Evolutionary conservation across 2,113 vertebrate genomes (phyloP), one percentile per base, ranked within the genome.

Genomic region (Hemicordylus capensis): DNA sequence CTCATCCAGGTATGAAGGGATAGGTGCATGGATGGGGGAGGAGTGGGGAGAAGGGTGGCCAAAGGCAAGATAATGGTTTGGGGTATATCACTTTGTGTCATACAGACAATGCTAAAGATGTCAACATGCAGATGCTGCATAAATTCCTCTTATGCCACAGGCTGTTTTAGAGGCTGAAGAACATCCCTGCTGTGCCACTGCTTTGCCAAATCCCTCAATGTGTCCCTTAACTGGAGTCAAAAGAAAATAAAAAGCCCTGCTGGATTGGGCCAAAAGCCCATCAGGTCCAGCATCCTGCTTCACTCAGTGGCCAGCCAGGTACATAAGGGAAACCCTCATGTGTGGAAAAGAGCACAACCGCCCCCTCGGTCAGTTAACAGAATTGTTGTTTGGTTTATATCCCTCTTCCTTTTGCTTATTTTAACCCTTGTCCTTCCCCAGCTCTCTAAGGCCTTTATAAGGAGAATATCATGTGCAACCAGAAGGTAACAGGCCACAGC

Each of bases 1-100:
- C 98, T 99, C 81, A 97, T 95, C 75, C 98, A 99, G 98, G 98
- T 99, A 70, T 42, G 76, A 70, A 85, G 24, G 46, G 31, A 2
- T 37, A 70, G 7, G 31, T 20, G 11, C 17, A 20, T 39, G 4
- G 37, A 42, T 67, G 59, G 15, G 17, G 14, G 46, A 31, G 14
- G 46, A 31, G 20, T 2, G 26, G 42, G 24, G 42, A 63, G 72
- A 34, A 26, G 54, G 17, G 51, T 54, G 37, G 19, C 20, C 61
- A 74, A 61, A 20, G 39, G 66, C 31, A 22, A 22, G 56, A 39
- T 8, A 72, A 37, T 20, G 37, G 26, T 56, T 12, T 69, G 37
- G 19, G 2, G 19, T 42, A 31, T 42, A 22, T 6, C 15, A 31
- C 48, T 8, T 51, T 51, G 6, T 6, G 6, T 8, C 48, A 51